Base-by-base conservation (phyloP, 2,888 invertebrate genomes). In the Melolontha melolontha region DNA sequence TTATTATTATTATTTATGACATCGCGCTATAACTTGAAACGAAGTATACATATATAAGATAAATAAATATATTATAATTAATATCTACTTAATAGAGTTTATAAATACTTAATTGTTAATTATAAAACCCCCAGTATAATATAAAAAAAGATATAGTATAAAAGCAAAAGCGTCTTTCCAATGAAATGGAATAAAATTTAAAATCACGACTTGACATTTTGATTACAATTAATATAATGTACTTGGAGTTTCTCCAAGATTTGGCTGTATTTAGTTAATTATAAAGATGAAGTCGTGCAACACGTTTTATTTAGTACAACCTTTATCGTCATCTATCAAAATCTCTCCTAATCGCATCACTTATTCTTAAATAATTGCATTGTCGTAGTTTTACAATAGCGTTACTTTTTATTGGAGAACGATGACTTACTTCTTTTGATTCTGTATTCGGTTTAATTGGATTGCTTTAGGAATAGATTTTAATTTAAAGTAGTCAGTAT, bases 231-330 rank as follows among this genome's bases (percentile, higher is more conserved):
- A 54, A 17, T 16, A 54, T 17, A 39, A 54, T 54, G 17, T 54
- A 6, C 40, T 54, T 17, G 16, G 11, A 54, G 17, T 39, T 54
- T 54, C 40, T 40, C 16, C 1, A 40, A 54, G 40, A 54, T 16
- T 54, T 40, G 40, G 39, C 40, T 39, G 40, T 16, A 40, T 40
- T 54, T 54, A 40, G 16, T 54, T 54, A 54, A 54, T 54, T 54
- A 54, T 54, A 16, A 40, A 54, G 54, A 17, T 54, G 54, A 54
- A 54, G 54, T 54, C 54, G 54, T 54, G 54, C 54, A 54, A 40
- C 54, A 54, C 54, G 54, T 16, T 39, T 14, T 39, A 54, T 54
- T 54, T 40, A 17, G 40, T 16, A 34, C 39, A 16, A 8, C 17
- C 11, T 54, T 54, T 39, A 54, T 16, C 39, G 54, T 10, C 40